These are phyloP conservation scores for Suricata suricatta DNA, from an alignment of 2,113 vertebrate species.

Conservation along the genomic window DNA sequence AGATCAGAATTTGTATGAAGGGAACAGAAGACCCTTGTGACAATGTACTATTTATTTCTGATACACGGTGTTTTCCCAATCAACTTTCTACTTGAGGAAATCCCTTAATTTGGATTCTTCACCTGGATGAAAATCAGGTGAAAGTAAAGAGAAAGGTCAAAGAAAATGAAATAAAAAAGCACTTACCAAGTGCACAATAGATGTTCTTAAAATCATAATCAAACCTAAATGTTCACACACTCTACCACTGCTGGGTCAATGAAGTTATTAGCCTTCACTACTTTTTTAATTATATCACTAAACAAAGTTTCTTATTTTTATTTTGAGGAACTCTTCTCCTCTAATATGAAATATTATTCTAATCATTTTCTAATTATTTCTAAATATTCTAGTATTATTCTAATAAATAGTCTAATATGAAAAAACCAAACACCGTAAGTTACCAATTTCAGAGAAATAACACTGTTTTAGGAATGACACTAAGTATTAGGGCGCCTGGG, in stretches of 20 bases:
- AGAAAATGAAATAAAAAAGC: background rate
- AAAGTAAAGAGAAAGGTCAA: background rate
- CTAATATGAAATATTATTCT: background rate
- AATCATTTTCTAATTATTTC: no score
- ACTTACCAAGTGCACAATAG: background rate
- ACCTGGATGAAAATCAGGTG: background rate
- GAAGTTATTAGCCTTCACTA: background rate
- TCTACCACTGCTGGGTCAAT: background rate
- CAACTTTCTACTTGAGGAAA: background rate
- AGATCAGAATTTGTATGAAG: background rate
- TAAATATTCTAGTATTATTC: no score
- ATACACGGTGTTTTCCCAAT: background rate
- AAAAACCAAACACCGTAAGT: background rate
- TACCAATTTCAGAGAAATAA: slow-evolving; percentile 24
- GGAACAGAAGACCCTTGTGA: background rate
- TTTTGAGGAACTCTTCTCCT: background rate
- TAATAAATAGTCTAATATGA: background rate
- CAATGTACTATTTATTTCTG: background rate
- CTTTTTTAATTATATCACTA: background rate
- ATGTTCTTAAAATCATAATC: background rate
- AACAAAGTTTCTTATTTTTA: slow-evolving; percentile 26
- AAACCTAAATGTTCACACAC: background rate
- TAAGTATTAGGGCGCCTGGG: background rate
- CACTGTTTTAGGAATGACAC: background rate
- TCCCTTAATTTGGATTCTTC: background rate